Base-by-base conservation (phyloP, 2,797 vertebrate species). In the Tolypeutes matacus region DNA sequence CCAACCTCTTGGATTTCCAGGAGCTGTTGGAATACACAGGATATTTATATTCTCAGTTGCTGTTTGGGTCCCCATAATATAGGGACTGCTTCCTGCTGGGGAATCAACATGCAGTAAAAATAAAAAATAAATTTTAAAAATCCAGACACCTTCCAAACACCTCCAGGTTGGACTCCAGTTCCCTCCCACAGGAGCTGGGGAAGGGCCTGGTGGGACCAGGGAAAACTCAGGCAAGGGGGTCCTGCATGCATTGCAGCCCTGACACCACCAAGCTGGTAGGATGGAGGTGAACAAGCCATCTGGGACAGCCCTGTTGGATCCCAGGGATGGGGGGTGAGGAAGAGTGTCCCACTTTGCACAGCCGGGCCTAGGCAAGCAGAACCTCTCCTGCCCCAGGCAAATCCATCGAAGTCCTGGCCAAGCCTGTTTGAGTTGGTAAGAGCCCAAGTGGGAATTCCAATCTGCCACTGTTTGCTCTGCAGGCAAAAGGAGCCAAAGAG, bases 351-450 rank as follows among this genome's bases (percentile, higher is more conserved):
- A 62, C 70, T 88, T 87, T 83, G 78, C 39, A 53, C 53, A 29
- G 65, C 92, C 91, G 87, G 92, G 95, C 86, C 60, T 49, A 29
- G 81, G 75, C 93, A 93, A 85, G 89, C 78, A 92, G 75, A 96
- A 87, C 39, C 75, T 67, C 72, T 96, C 65, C 85, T 93, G 91
- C 94, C 95, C 21, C 51, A 49, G 92, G 94, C 89, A 95, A 96
- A 93, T 95, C 93, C 96, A 91, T 29, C 29, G 31, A 91, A 95
- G 91, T 69, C 58, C 94, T 84, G 88, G 96, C 94, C 95, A 93
- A 96, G 94, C 86, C 93, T 97, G 93, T 97, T 95, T 97, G 92
- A 95, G 80, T 96, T 97, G 96, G 97, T 96, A 89, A 96, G 84
- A 60, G 77, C 95, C 96, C 97, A 97, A 96, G 86, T 90, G 92